Evolutionary conservation across 2,113 vertebrate species (phyloP), one percentile per base, ranked within the genome.

Genomic region (Neodon shergylaensis): DNA sequence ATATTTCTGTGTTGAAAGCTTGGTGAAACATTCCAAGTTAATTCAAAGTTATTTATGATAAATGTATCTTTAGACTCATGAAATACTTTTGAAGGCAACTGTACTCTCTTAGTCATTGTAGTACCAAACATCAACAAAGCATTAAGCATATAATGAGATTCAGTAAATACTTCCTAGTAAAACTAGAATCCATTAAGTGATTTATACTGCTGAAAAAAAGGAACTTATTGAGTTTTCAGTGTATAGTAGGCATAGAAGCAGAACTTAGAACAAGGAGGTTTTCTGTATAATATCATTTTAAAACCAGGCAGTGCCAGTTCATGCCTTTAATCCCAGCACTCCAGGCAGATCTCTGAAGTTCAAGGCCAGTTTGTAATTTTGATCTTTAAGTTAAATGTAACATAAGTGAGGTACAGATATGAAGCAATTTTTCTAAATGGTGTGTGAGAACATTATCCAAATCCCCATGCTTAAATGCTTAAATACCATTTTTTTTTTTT

Each of bases 41-140:
- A 94, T 82, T 95, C 12, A 87, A 94, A 96, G 85, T 89, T 96
- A 95, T 84, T 95, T 95, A 86, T 94, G 63, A 94, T 84, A 97
- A 97, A 92, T 90, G 83, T 36, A 47, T 90, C 73, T 97, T 95
- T 95, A 96, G 7, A 76, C 68, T 93, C 87, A 61, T 95, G 68
- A 92, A 93, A 73, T 83, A 88, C 49, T 92, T 97, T 96, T 95
- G 92, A 95, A 97, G 14, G 39, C 89, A 76, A 39, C 82, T 94
- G 14, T 54, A 85, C 70, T 7, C n/a, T 88, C 58, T 66, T 91
- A 93, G 88, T 93, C 83, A 96, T 31, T 66, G 3, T 66, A 61
- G 79, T 24, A 13, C 12, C 4, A 86, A 39, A 90, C 49, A 94
- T 73, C 19, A 95, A 68, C 19, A 92, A 96, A 95, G 72, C 79